Evolutionary conservation across 2,797 vertebrate species (phyloP), one percentile per base, ranked within the genome.

Genomic region (Neosilurus hyrtlii): DNA sequence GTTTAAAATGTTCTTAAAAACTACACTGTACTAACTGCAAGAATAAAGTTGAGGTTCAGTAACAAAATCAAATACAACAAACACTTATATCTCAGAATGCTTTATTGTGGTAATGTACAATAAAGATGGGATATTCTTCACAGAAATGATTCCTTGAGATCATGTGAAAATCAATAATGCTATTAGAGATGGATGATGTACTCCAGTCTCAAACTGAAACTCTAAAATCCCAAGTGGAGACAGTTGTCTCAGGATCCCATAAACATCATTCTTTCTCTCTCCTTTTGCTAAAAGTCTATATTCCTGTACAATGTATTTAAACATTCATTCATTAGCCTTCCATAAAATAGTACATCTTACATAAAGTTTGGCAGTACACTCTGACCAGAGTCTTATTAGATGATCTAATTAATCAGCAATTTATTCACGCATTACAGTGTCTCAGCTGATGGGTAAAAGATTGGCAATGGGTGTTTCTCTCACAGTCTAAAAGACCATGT

Each of bases 101-200:
- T 51, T 52, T 24, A 10, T 70, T 22, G 37, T 49, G 49, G 68
- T 51, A 71, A 71, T 71, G 20, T 52, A 71, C 43, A 71, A 11
- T 71, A 52, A 16, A 12, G 24, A 71, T 24, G 22, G 22, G 43
- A 52, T 24, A 71, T 52, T 52, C 68, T 71, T 71, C 49, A 52
- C n/a, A 26, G 51, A 54, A 72, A 54, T 75, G 72, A 26, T 57
- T 57, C 72, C 18, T 51, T 57, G 54, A 5, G 9, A 75, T 75
- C 72, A 75, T 75, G 52, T 20, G 52, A 75, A 75, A 35, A 54
- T 75, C 54, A 59, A 59, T 75, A 75, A 75, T 20, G 52, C 52
- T 75, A 22, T 57, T 37, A 57, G 52, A 75, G 72, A 59, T 57
- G 22, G 74, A 59, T 61, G 56, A 61, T 76, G 7, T 76, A 76